These are phyloP conservation scores for Eupleurogrammus muticus DNA, from an alignment of 2,797 vertebrate genomes.

Conservation along the genomic window DNA sequence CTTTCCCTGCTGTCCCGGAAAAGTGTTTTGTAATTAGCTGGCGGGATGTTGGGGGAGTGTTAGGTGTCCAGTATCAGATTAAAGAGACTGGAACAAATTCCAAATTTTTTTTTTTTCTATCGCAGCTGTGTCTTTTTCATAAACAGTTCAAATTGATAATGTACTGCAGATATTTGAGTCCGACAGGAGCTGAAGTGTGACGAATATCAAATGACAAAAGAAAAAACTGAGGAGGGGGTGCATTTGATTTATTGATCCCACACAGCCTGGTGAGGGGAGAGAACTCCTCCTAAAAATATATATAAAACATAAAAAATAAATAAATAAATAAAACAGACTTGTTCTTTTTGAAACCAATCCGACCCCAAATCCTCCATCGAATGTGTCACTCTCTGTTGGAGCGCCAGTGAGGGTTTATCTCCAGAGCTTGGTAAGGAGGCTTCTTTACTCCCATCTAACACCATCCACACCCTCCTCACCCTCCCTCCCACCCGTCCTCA, in stretches of 20 bases:
- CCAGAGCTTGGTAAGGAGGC: conserved; percentile 87
- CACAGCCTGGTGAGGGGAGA: conserved; percentile 56
- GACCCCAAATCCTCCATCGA: conserved; percentile 66
- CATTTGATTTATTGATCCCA: conserved; percentile 56
- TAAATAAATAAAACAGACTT: not conserved
- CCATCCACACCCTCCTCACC: conserved; percentile 89
- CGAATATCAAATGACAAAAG: conserved; percentile 54
- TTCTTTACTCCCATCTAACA: conserved; percentile 90
- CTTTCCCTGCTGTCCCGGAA: conserved; percentile 47
- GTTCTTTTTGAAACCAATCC: conserved; percentile 52
- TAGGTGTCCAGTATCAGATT: conserved; percentile 64
- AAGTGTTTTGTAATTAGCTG: conserved; percentile 47
- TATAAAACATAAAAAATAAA: conserved; percentile 5
- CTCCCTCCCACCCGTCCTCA: conserved; percentile 64
- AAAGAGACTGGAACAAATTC: conserved; percentile 66
- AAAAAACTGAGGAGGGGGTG: conserved; percentile 58
- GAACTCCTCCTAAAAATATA: conserved; percentile 33
- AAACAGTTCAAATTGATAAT: conserved; percentile 36
- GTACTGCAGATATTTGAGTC: conserved; percentile 30
- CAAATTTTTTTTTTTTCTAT: conserved; percentile 55
- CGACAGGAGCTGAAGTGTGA: conserved; percentile 52
- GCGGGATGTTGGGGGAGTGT: conserved; percentile 63
- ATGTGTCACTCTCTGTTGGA: conserved; percentile 78
- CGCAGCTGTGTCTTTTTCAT: conserved; percentile 60
- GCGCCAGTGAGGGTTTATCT: conserved; percentile 84